Evolutionary conservation across 2,113 vertebrate species (phyloP).

Genomic region (Probosciger aterrimus): DNA sequence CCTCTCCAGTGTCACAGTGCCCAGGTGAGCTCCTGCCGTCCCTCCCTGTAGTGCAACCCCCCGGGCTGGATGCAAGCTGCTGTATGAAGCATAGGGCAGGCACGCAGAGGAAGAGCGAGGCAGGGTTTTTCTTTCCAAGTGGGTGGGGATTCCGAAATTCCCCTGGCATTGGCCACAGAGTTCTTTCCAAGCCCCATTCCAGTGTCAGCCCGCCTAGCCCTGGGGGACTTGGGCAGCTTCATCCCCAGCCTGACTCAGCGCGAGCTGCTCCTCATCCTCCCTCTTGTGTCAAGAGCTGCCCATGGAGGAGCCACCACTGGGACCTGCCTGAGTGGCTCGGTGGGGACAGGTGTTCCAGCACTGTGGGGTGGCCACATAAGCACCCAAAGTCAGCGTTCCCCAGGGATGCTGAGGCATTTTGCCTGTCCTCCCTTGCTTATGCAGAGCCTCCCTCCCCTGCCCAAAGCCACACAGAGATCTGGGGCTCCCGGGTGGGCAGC

Average conservation of each 20-base stretch:
- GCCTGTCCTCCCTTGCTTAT: not conserved
- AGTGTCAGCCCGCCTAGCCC: constrained; percentile 22
- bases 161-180: constrained; percentile 12
- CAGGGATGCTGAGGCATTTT: not conserved
- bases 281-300: not conserved
- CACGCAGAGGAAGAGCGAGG: not conserved
- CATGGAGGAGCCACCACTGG: not conserved
- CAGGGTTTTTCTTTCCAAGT: not conserved
- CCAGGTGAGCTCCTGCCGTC: not conserved
- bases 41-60: not conserved
- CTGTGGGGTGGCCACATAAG: not conserved
- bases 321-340: not conserved
- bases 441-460: not conserved
- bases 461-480: not conserved
- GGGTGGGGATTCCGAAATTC: constrained; percentile 41
- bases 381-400: not conserved
- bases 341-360: not conserved
- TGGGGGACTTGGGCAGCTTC: constrained; percentile 4
- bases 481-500: not conserved
- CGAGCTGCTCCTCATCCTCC: not conserved
- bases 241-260: not conserved
- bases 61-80: not conserved
- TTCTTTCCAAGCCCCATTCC: constrained; percentile 12
- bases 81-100: not conserved
- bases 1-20: not conserved